Conservation (phyloP, 2,888 invertebrate genomes). For the Orthosia incerta region DNA sequence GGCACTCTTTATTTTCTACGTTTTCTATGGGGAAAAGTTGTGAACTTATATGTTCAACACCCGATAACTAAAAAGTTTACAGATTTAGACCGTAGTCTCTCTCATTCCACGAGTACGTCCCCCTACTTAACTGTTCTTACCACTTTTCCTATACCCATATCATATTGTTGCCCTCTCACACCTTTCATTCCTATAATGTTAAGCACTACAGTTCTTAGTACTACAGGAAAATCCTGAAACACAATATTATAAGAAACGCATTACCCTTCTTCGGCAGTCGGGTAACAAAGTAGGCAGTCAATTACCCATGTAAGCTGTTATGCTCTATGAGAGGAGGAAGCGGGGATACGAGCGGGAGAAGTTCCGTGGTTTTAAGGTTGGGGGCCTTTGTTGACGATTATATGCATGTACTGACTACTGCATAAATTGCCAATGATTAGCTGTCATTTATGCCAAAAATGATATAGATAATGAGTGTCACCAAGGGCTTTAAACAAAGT, state of each 20-base stretch:
- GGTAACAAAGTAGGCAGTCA: slow-evolving; percentile 37
- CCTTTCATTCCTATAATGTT: slow-evolving; percentile 6
- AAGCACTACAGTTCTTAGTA: slow-evolving; percentile 1
- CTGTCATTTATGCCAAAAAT: too few relatives aligned
- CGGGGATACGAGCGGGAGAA: slow-evolving; percentile 53
- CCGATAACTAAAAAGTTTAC: too few relatives aligned
- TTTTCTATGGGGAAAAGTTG: too few relatives aligned
- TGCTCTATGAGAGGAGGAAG: slow-evolving; percentile 67
- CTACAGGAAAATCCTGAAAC: neutral
- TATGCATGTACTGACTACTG: neutral
- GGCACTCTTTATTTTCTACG: too few relatives aligned
- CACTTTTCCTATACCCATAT: neutral
- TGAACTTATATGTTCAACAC: too few relatives aligned
- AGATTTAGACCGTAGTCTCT: too few relatives aligned
- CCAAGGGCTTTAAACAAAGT: too few relatives aligned
- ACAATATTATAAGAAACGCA: too few relatives aligned
- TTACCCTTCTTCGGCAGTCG: too few relatives aligned
- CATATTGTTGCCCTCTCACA: neutral
- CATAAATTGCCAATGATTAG: neutral
- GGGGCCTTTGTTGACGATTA: slow-evolving; percentile 23
- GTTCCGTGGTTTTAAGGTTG: slow-evolving; percentile 39
- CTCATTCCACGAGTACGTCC: too few relatives aligned
- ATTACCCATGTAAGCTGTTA: slow-evolving; percentile 59
- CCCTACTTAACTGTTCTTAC: neutral
- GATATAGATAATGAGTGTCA: too few relatives aligned